A percentile compares a stretch with the other conserved stretches of the same genome.
Conservation (phyloP, 2,888 invertebrate genomes). For the Galerucella calmariensis region DNA sequence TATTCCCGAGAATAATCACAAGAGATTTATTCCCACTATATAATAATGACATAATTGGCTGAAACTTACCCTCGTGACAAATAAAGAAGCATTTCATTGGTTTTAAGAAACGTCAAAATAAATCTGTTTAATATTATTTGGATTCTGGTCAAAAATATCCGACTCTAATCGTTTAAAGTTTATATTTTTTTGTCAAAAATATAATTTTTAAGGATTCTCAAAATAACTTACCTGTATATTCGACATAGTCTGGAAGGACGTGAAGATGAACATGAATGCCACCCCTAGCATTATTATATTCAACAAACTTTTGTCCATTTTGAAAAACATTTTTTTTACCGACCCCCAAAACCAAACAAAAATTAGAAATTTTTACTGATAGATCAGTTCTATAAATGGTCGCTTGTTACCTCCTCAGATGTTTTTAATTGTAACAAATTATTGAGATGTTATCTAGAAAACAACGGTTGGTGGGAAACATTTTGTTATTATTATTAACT, state of each 20-base stretch:
- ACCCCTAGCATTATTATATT: constrained; percentile 91
- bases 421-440: background rate
- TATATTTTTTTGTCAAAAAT: too few relatives aligned
- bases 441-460: constrained; percentile 2
- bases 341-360: background rate
- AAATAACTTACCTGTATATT: constrained; percentile 87
- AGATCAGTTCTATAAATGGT: background rate
- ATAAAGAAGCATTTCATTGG: too few relatives aligned
- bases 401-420: background rate
- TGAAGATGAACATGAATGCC: constrained; percentile 97
- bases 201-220: background rate
- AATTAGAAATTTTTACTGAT: constrained; percentile 32
- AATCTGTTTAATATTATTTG: too few relatives aligned
- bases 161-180: too few relatives aligned
- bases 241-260: constrained; percentile 97
- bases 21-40: too few relatives aligned
- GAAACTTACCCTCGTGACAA: too few relatives aligned
- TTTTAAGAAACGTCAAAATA: too few relatives aligned
- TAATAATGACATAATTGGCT: too few relatives aligned
- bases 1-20: too few relatives aligned
- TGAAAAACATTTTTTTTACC: constrained; percentile 8
- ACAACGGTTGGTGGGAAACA: background rate
- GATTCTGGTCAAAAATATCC: too few relatives aligned
- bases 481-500: background rate
- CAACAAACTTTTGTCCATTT: constrained; percentile 74